phyloP scores from a whole-genome alignment of 1,140 invertebrate species.

The Neomicropteryx cornuta region DNA sequence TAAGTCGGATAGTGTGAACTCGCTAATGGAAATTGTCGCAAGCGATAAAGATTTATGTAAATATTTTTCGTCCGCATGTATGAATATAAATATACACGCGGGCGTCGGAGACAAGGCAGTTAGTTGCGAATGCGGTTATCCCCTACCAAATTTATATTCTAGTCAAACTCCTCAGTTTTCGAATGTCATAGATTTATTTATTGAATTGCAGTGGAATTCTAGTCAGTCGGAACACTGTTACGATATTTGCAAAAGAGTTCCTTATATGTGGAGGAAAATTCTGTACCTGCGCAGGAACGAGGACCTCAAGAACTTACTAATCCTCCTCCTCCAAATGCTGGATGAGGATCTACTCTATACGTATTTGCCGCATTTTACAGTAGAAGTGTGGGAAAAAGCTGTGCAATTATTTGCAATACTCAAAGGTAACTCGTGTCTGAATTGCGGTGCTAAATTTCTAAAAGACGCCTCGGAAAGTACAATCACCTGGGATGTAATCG shows the following conservation, averaged over 20 bases:
- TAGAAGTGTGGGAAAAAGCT: constrained; percentile 32
- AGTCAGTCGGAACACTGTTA: constrained; percentile 33
- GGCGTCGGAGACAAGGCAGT: too few species aligned
- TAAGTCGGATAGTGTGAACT: constrained; percentile 17
- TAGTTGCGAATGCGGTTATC: constrained; percentile 36
- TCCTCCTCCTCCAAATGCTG: constrained; percentile 35
- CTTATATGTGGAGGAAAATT: constrained; percentile 45
- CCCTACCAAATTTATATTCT: constrained; percentile 28
- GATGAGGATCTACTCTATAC: constrained; percentile 34
- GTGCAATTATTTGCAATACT: constrained; percentile 32
- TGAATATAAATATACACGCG: constrained; percentile 33
- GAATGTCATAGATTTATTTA: constrained; percentile 33
- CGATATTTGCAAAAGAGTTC: constrained; percentile 44
- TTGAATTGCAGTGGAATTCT: constrained; percentile 33
- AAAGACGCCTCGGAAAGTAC: constrained; percentile 30
- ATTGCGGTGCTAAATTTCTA: constrained; percentile 35
- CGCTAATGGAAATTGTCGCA: constrained; percentile 26
- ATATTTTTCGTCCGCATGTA: constrained; percentile 37
- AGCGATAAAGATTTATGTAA: constrained; percentile 30
- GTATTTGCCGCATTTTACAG: constrained; percentile 34
- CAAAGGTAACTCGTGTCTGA: constrained; percentile 33
- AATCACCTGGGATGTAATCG: constrained; percentile 34
- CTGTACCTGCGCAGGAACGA: constrained; percentile 34
- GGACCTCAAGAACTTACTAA: constrained; percentile 32
- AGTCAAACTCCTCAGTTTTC: constrained; percentile 31